Percentiles rank a stretch among this genome's conserved stretches.
phyloP scores from a whole-genome alignment of 2,113 vertebrate genomes.

The Clarias gariepinus region DNA sequence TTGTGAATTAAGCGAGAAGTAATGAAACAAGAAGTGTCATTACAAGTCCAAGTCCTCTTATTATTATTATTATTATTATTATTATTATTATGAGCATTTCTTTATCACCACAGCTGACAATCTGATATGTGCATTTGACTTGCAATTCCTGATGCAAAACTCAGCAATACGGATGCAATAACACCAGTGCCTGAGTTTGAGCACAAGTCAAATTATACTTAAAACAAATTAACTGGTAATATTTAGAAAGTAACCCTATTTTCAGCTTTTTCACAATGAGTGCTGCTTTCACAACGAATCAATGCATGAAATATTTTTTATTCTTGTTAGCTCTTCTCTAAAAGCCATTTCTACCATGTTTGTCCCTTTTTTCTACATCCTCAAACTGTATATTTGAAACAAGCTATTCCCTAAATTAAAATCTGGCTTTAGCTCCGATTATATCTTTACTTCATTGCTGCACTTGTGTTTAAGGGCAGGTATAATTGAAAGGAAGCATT shows the following conservation, averaged over 20 bases:
- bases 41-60: not conserved
- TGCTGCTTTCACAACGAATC: not conserved
- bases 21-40: too few species aligned
- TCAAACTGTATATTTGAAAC: slow-evolving; percentile 5
- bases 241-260: not conserved
- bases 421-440: slow-evolving; percentile 8
- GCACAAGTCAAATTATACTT: not conserved
- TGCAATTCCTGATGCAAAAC: too few species aligned
- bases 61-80: not conserved
- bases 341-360: not conserved
- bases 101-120: too few species aligned
- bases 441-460: not conserved
- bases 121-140: too few species aligned
- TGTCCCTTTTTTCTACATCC: slow-evolving; percentile 3
- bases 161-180: too few species aligned
- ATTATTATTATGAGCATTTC: not conserved
- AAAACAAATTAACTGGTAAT: not conserved
- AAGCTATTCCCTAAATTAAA: slow-evolving; percentile 26
- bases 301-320: not conserved
- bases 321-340: not conserved
- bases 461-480: slow-evolving; percentile 2
- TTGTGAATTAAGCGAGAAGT: too few species aligned
- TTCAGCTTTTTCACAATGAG: not conserved
- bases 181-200: too few species aligned
- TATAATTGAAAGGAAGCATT: slow-evolving; percentile 22